These are phyloP conservation scores for Lacanobia oleracea DNA, from an alignment of 2,888 invertebrate species.

Conservation along the genomic window DNA sequence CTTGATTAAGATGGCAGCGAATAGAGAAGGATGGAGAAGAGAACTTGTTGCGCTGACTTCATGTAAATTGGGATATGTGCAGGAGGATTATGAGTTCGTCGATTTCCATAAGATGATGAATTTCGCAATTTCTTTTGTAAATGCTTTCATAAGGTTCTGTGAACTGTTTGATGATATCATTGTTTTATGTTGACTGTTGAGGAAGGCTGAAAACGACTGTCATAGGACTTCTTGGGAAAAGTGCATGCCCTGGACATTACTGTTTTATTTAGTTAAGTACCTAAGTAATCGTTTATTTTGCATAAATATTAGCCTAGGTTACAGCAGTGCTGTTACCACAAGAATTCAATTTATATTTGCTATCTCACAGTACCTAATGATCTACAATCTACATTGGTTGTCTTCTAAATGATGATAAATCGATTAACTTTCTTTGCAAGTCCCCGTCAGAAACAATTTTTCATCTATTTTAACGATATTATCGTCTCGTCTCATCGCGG, in stretches of 20 bases:
- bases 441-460: neutral
- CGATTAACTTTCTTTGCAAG: neutral
- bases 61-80: neutral
- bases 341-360: too few species aligned
- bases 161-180: constrained; percentile 2
- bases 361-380: too few species aligned
- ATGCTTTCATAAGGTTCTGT: neutral
- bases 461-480: neutral
- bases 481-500: neutral
- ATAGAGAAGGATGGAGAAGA: neutral
- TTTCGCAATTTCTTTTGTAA: neutral
- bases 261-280: neutral
- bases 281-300: too few species aligned
- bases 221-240: neutral
- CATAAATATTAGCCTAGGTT: too few species aligned
- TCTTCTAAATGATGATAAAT: neutral
- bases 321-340: too few species aligned
- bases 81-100: neutral
- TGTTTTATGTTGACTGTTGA: neutral
- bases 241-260: neutral
- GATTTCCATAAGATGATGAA: neutral
- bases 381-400: too few species aligned
- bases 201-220: neutral
- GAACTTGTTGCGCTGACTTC: too few species aligned
- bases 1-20: neutral